A percentile compares a stretch with the other conserved stretches of the same genome.
Conservation (phyloP, 2,888 invertebrate species). For the Polyommatus iphigenia region DNA sequence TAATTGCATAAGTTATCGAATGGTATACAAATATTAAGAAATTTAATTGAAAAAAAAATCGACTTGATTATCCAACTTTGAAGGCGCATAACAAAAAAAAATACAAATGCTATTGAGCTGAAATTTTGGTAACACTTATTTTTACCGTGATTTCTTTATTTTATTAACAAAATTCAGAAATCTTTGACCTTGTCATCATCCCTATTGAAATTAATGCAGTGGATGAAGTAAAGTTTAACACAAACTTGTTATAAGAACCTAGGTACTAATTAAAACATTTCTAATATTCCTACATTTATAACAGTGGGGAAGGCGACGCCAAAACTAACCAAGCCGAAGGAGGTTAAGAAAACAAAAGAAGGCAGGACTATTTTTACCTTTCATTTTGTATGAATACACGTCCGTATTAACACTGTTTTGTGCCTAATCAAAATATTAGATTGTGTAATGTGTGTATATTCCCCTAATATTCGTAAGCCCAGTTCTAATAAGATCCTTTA, state of each 20-base stretch:
- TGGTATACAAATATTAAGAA: too few species aligned
- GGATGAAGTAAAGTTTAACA: too few species aligned
- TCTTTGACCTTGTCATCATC: too few species aligned
- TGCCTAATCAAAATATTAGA: slow-evolving; percentile 10
- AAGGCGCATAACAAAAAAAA: too few species aligned
- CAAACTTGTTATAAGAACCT: neutral
- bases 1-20: too few species aligned
- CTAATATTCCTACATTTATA: slow-evolving; percentile 43
- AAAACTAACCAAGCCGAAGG: slow-evolving; percentile 50
- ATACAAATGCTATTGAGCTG: too few species aligned
- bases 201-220: neutral
- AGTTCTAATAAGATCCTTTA: neutral
- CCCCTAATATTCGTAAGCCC: neutral
- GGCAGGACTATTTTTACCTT: slow-evolving; percentile 55
- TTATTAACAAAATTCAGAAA: too few species aligned
- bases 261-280: neutral
- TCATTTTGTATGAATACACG: slow-evolving; percentile 34
- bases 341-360: slow-evolving; percentile 49
- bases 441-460: neutral
- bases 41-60: too few species aligned
- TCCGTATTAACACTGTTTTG: slow-evolving; percentile 27
- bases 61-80: too few species aligned
- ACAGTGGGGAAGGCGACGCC: slow-evolving; percentile 59
- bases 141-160: too few species aligned
- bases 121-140: too few species aligned